Percentiles rank a stretch among this genome's conserved stretches.
Evolutionary conservation across 1,140 invertebrate genomes (phyloP).

Genomic region (Trialeurodes vaporariorum): DNA sequence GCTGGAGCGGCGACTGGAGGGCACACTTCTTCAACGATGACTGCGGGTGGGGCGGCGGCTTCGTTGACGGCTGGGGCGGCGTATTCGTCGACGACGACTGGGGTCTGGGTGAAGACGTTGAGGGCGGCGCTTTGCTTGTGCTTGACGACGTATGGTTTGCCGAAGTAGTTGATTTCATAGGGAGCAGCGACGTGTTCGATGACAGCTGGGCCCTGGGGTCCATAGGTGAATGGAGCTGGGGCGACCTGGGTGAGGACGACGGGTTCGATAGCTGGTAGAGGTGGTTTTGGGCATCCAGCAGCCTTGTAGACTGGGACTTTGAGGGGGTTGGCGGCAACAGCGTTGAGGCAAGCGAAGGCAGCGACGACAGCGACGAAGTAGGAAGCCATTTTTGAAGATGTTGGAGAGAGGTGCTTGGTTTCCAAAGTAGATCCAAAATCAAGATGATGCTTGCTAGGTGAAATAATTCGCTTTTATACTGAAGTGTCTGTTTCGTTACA

Average conservation of each 20-base stretch:
- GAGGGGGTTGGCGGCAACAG: too few species aligned
- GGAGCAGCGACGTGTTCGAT: neutral
- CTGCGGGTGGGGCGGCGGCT: neutral
- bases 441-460: too few species aligned
- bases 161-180: neutral
- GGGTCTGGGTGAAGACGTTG: neutral
- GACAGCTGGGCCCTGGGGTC: neutral
- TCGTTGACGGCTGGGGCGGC: neutral
- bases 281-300: constrained; percentile 40
- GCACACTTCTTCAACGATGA: neutral
- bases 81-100: neutral
- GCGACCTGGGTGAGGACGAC: neutral
- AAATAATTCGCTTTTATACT: too few species aligned
- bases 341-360: too few species aligned
- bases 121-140: neutral
- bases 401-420: too few species aligned
- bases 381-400: too few species aligned
- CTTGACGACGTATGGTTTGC: neutral
- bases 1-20: neutral
- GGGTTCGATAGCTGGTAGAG: neutral
- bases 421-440: too few species aligned
- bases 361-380: too few species aligned
- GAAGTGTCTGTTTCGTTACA: too few species aligned
- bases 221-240: neutral
- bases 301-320: too few species aligned